Percentiles rank a stretch among this genome's conserved stretches.
Conservation (phyloP, 2,113 vertebrate genomes). For the Anhinga anhinga region DNA sequence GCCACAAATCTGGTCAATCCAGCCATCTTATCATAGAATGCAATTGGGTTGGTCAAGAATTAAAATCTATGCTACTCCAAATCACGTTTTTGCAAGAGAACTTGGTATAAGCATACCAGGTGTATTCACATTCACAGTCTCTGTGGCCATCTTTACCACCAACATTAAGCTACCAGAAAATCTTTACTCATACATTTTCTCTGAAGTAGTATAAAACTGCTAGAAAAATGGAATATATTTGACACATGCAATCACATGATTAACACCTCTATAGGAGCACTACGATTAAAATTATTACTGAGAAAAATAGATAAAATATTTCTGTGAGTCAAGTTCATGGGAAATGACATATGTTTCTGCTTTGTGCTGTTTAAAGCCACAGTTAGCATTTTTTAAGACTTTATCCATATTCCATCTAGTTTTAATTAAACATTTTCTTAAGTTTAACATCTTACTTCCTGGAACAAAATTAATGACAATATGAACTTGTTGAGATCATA, state of each 20-base stretch:
- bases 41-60: neutral
- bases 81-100: neutral
- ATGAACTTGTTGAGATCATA: neutral
- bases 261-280: slow-evolving; percentile 18
- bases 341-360: neutral
- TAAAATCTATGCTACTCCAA: neutral
- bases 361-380: neutral
- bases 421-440: neutral
- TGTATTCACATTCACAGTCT: neutral
- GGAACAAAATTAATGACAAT: neutral
- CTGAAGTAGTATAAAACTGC: neutral
- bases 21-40: neutral
- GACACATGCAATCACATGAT: neutral
- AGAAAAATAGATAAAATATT: slow-evolving; percentile 24
- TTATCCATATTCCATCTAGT: neutral
- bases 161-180: neutral
- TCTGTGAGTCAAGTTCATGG: slow-evolving; percentile 1
- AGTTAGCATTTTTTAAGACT: neutral
- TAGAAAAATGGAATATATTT: slow-evolving; percentile 24
- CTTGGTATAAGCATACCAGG: neutral
- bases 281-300: slow-evolving; percentile 11
- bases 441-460: neutral
- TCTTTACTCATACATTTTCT: slow-evolving; percentile 7
- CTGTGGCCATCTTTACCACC: neutral
- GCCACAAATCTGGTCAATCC: neutral